These are phyloP conservation scores for Eristalis intricaria DNA, from an alignment of 2,888 invertebrate genomes.

Conservation along the genomic window DNA sequence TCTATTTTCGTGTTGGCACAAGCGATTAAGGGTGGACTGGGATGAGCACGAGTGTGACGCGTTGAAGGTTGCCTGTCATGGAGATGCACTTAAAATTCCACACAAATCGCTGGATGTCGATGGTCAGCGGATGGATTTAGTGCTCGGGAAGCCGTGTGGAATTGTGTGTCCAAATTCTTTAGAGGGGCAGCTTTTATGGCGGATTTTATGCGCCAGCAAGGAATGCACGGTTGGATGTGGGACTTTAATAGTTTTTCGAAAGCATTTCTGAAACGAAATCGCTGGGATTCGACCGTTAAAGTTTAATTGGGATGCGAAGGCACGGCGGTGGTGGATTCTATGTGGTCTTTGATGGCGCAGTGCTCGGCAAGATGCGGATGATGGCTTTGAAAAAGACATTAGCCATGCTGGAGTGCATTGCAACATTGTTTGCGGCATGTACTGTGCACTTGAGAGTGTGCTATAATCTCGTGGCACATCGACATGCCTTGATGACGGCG, in stretches of 20 bases:
- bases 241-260: neutral
- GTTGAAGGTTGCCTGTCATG: constrained; percentile 1
- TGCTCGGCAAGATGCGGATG: neutral
- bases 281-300: neutral
- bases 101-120: constrained; percentile 3
- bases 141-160: neutral
- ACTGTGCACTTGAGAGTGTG: neutral
- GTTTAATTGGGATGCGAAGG: neutral
- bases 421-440: neutral
- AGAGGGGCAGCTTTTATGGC: neutral
- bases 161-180: constrained; percentile 24
- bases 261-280: neutral
- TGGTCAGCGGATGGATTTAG: constrained; percentile 37
- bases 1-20: constrained; percentile 42
- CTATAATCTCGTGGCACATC: neutral
- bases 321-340: too few species aligned
- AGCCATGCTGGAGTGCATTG: neutral
- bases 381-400: neutral
- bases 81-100: constrained; percentile 58
- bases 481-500: neutral
- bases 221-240: neutral
- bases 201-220: neutral
- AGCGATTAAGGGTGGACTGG: neutral
- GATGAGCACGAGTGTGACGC: neutral
- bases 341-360: neutral